Conservation (phyloP, 2,797 vertebrate species). For the Avahi laniger region DNA sequence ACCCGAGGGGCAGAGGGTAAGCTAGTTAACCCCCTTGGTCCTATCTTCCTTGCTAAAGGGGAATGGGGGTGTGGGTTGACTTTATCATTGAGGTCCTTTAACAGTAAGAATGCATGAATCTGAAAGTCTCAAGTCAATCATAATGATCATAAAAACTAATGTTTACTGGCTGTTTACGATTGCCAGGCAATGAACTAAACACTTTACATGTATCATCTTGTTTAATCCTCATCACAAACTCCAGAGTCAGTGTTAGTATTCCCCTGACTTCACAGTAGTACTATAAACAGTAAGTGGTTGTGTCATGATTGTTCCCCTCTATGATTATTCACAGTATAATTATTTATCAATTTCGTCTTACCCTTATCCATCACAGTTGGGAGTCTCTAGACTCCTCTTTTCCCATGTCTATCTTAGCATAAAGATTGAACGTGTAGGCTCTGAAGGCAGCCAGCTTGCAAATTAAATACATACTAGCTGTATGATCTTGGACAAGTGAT, state of each 20-base stretch:
- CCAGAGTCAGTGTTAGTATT: neutral
- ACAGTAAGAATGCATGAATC: neutral
- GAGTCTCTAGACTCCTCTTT: neutral
- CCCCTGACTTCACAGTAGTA: neutral
- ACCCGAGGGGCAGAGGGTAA: no score
- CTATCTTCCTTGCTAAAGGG: neutral
- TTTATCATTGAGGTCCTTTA: neutral
- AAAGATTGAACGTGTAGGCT: neutral
- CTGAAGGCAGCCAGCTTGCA: neutral
- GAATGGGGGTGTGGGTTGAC: neutral
- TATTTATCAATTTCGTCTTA: neutral
- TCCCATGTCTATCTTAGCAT: neutral
- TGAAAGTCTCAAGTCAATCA: neutral
- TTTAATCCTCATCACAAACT: neutral
- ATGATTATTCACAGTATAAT: neutral
- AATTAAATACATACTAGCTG: neutral
- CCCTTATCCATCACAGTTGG: neutral
- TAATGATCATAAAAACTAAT: neutral
- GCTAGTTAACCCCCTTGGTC: neutral
- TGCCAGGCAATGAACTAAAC: neutral
- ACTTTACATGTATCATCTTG: neutral
- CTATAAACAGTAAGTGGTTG: neutral
- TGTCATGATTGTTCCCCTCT: neutral
- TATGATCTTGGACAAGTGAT: neutral
- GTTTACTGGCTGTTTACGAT: neutral